Evolutionary conservation across 2,797 vertebrate species (phyloP), one percentile per base, ranked within the genome.

Genomic region (Setipinna tenuifilis): DNA sequence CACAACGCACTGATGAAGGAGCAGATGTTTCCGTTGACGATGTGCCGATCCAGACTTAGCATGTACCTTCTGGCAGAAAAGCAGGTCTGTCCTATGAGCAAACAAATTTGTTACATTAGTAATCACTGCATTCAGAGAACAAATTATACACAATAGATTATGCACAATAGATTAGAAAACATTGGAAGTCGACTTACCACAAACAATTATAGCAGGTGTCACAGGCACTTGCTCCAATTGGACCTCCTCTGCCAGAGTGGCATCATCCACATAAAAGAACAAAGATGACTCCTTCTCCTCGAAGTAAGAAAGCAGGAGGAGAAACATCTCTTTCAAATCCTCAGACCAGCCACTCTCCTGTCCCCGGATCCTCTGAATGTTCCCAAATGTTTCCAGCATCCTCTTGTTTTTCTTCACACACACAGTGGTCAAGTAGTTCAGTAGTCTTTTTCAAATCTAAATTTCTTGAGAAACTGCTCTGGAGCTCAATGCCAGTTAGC

Each of bases 281-380:
- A 88, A 71, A 31, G 54, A 50, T 21, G 85, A 82, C 54, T 89
- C 88, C 85, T 88, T 83, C 50, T 90, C 87, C 48, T 86, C 78
- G 84, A 88, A 86, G 85, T 89, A 86, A 48, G 46, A 25, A n/a
- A 90, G 82, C 44, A 88, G 81, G 82, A 86, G 86, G n/a, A 87
- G 82, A 28, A 87, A 1, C 82, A 87, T 86, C 75, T 87, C 82
- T 81, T 80, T 85, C n/a, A 87, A 35, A 46, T 89, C 83, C 17
- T 87, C 85, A 6, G 80, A 86, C 6, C 85, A 86, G 46, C 85
- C 81, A 50, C 25, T 83, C 62, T 54, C 35, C 82, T 28, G n/a
- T 54, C 84, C 82, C 75, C 28, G 1, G 35, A 80, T 82, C 50
- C 46, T 41, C 75, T 84, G 82, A 75, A 86, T 11, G 11, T 28